phyloP scores from a whole-genome alignment of 2,113 vertebrate genomes.

The Lichenostomus cassidix region DNA sequence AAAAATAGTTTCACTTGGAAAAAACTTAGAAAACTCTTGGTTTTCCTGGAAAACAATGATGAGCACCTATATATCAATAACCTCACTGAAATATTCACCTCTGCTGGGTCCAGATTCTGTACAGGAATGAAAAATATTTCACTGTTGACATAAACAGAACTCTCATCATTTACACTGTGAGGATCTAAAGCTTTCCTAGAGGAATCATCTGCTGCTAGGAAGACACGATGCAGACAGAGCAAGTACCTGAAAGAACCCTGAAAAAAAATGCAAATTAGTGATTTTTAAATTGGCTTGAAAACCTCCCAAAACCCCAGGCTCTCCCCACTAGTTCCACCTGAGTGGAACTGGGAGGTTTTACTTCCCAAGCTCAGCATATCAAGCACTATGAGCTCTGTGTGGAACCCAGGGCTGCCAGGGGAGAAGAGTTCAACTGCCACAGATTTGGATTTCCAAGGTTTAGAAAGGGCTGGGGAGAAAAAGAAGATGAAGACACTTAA shows the following conservation, averaged over 20 bases:
- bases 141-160: background rate
- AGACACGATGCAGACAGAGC: background rate
- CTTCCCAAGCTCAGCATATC: background rate
- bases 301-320: background rate
- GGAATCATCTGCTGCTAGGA: background rate
- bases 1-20: background rate
- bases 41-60: background rate
- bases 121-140: background rate
- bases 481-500: too few relatives aligned
- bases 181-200: background rate
- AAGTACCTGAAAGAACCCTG: background rate
- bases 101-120: background rate
- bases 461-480: background rate
- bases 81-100: background rate
- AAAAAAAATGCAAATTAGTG: background rate
- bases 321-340: background rate
- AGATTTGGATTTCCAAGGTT: background rate
- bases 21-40: background rate
- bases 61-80: background rate
- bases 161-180: background rate
- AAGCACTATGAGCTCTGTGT: accelerated
- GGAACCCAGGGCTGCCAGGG: background rate
- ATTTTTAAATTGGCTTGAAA: background rate
- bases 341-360: background rate
- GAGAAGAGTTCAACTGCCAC: background rate